Conservation (phyloP, 2,113 vertebrate species). For the Tetrao urogallus region DNA sequence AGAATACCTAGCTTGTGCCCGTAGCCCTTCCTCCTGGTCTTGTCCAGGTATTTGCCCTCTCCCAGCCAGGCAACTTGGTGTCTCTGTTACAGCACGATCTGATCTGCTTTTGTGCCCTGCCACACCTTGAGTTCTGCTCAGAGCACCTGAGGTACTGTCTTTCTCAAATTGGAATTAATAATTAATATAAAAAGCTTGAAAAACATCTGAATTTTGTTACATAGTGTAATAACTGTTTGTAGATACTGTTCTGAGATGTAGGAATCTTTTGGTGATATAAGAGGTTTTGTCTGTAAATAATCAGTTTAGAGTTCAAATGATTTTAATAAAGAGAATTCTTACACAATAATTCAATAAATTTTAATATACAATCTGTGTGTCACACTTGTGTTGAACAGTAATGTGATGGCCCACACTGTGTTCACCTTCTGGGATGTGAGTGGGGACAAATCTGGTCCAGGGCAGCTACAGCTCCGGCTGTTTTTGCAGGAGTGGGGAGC, state of each 20-base stretch:
- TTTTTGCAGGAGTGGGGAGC: background rate
- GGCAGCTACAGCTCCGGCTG: background rate
- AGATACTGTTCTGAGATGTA: conserved; percentile 76
- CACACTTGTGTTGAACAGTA: background rate
- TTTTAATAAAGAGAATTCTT: conserved; percentile 82
- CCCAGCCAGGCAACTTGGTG: conserved; percentile 5
- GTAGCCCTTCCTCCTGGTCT: background rate
- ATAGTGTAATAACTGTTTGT: conserved; percentile 78
- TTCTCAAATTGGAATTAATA: conserved; percentile 74
- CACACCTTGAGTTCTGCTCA: conserved; percentile 52
- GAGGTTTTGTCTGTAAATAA: conserved; percentile 86
- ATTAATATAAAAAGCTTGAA: conserved; percentile 73
- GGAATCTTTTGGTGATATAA: conserved; percentile 79
- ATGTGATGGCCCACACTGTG: background rate
- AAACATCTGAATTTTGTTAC: conserved; percentile 61
- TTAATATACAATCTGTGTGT: conserved; percentile 68
- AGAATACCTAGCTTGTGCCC: conserved; percentile 22
- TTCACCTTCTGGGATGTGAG: background rate
- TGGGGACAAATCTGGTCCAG: too few species aligned
- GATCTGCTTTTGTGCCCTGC: conserved; percentile 13
- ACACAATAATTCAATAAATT: conserved; percentile 81
- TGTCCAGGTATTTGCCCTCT: background rate
- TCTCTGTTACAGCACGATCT: conserved; percentile 8
- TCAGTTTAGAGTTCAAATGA: conserved; percentile 78
- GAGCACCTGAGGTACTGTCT: conserved; percentile 62